Evolutionary conservation across 2,888 invertebrate species (phyloP).

Genomic region (Agrotis ipsilon): DNA sequence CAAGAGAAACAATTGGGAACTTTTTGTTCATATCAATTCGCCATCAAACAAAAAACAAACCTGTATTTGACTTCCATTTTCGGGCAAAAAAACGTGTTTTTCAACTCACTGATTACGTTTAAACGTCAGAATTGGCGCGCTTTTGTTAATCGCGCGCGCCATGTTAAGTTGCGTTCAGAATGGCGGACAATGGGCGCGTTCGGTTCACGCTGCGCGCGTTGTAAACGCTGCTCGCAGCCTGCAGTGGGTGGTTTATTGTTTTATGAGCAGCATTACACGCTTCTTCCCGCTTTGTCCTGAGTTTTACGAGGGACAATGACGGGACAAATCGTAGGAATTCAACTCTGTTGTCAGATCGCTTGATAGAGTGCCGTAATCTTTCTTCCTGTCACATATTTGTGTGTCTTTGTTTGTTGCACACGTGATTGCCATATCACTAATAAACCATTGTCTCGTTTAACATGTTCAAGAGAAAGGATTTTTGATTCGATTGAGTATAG

Average conservation of each 20-base stretch:
- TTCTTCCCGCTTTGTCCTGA: slow-evolving; percentile 74
- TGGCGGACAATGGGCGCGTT: slow-evolving; percentile 65
- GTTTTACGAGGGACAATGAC: slow-evolving; percentile 79
- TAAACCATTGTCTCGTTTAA: slow-evolving; percentile 63
- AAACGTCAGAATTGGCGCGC: slow-evolving; percentile 71
- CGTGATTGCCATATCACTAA: slow-evolving; percentile 67
- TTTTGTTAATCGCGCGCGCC: slow-evolving; percentile 68
- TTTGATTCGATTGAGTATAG: slow-evolving; percentile 23
- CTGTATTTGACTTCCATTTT: slow-evolving; percentile 37
- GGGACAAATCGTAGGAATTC: slow-evolving; percentile 82
- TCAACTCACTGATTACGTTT: slow-evolving; percentile 64
- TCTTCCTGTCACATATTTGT: slow-evolving; percentile 84
- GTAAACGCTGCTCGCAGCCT: slow-evolving; percentile 50
- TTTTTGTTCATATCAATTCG: slow-evolving; percentile 17
- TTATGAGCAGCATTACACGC: slow-evolving; percentile 82
- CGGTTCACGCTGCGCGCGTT: slow-evolving; percentile 60
- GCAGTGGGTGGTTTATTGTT: slow-evolving; percentile 88
- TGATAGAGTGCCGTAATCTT: slow-evolving; percentile 83
- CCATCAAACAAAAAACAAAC: slow-evolving; percentile 30
- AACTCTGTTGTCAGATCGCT: slow-evolving; percentile 78
- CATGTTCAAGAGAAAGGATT: slow-evolving; percentile 36
- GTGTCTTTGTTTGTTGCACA: slow-evolving; percentile 67
- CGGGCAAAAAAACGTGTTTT: slow-evolving; percentile 52
- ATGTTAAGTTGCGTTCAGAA: slow-evolving; percentile 66
- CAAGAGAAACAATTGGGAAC: slow-evolving; percentile 2